Percentiles rank a stretch among this genome's conserved stretches.
Evolutionary conservation across 2,888 invertebrate genomes (phyloP).

Genomic region (Plagodis pulveraria): DNA sequence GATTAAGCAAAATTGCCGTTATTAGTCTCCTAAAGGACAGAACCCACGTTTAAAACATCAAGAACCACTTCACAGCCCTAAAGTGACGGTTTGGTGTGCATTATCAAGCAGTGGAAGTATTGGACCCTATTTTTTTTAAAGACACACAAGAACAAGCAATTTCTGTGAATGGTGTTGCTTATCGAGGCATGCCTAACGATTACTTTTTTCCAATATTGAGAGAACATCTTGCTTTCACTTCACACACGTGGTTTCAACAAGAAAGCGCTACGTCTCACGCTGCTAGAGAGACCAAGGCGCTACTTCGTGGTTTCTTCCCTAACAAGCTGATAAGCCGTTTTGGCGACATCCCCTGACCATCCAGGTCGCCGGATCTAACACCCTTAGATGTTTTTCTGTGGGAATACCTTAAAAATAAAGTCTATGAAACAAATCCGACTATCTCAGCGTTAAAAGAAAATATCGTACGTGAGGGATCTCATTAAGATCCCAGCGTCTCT

Average conservation of each 20-base stretch:
- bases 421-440: constrained; percentile 9
- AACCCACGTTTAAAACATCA: constrained; percentile 33
- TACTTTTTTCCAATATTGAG: constrained; percentile 27
- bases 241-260: neutral
- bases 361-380: neutral
- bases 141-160: neutral
- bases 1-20: constrained; percentile 35
- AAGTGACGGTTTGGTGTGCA: constrained; percentile 35
- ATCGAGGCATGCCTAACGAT: constrained; percentile 21
- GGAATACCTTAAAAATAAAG: constrained; percentile 17
- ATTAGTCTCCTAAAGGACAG: constrained; percentile 32
- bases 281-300: neutral
- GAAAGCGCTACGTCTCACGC: neutral
- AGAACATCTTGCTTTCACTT: constrained; percentile 22
- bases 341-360: neutral
- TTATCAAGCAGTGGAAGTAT: constrained; percentile 32
- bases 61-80: constrained; percentile 18
- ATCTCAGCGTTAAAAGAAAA: constrained; percentile 11
- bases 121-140: constrained; percentile 13
- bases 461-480: too few species aligned
- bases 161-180: constrained; percentile 2
- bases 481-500: too few species aligned
- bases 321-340: neutral
- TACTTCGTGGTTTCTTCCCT: constrained; percentile 19
- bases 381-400: constrained; percentile 37